Conservation (phyloP, 1,140 invertebrate genomes). For the Andricus grossulariae region DNA sequence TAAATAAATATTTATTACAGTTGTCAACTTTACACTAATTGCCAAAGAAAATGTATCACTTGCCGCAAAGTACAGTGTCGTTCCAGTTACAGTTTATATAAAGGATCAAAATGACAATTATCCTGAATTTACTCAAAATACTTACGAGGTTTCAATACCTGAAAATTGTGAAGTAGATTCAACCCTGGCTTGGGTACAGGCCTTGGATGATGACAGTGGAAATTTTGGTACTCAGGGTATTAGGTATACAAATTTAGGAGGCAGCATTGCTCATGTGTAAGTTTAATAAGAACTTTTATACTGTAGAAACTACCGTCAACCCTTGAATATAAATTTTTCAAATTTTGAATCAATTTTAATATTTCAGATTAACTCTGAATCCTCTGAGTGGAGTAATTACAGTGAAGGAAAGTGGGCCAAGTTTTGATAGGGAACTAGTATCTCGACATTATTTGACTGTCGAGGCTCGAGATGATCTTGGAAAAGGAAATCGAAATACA, state of each 20-base stretch:
- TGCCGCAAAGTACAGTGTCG: conserved; percentile 86
- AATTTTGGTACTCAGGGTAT: conserved; percentile 91
- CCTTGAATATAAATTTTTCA: too few species aligned
- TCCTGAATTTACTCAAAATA: conserved; percentile 87
- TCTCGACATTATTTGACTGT: conserved; percentile 92
- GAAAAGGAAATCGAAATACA: conserved; percentile 90
- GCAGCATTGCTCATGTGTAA: conserved; percentile 90
- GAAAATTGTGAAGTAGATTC: conserved; percentile 92
- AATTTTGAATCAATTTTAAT: neutral
- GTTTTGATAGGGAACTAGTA: conserved; percentile 91
- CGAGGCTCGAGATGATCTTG: conserved; percentile 92
- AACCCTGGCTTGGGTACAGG: conserved; percentile 88
- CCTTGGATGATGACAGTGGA: conserved; percentile 89
- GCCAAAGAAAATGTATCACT: conserved; percentile 88
- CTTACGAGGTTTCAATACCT: conserved; percentile 86
- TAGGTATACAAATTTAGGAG: conserved; percentile 88
- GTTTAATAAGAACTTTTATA: conserved; percentile 62
- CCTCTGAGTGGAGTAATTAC: conserved; percentile 88
- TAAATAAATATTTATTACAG: conserved; percentile 70
- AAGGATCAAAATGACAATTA: conserved; percentile 96
- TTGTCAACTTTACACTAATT: conserved; percentile 89
- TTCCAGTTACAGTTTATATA: conserved; percentile 89
- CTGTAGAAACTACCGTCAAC: too few species aligned
- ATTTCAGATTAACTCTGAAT: conserved; percentile 86
- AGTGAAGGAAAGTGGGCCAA: conserved; percentile 84